Evolutionary conservation across 1,140 invertebrate genomes (phyloP).

Genomic region (Heliconius congener): DNA sequence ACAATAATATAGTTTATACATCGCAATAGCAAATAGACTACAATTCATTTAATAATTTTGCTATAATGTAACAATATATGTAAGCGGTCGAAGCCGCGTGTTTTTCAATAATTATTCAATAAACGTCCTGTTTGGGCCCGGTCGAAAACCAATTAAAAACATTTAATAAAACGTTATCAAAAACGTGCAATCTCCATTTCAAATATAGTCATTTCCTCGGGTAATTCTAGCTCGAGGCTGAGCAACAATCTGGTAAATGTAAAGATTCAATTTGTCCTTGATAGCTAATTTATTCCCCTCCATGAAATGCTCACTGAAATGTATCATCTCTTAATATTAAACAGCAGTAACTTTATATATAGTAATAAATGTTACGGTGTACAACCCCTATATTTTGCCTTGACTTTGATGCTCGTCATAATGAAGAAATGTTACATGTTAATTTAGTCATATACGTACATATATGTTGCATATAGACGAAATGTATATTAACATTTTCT

Average conservation of each 20-base stretch:
- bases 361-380: not conserved
- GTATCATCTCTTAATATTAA: constrained; percentile 37
- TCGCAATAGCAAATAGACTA: too few relatives aligned
- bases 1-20: too few relatives aligned
- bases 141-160: not conserved
- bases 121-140: not conserved
- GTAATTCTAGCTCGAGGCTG: constrained; percentile 40
- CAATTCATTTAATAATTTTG: too few relatives aligned
- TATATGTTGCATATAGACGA: too few relatives aligned
- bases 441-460: too few relatives aligned
- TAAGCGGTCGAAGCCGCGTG: too few relatives aligned
- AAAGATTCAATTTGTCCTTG: constrained; percentile 51
- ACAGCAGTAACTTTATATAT: constrained; percentile 7
- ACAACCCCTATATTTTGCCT: not conserved
- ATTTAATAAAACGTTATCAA: not conserved
- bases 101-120: too few relatives aligned
- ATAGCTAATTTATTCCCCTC: constrained; percentile 58
- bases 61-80: too few relatives aligned
- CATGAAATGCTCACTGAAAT: constrained; percentile 37
- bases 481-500: too few relatives aligned
- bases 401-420: not conserved
- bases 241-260: constrained; percentile 47
- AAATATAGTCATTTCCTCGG: constrained; percentile 17
- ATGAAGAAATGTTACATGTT: not conserved
- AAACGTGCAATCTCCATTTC: not conserved